These are phyloP conservation scores for Cosmia pyralina DNA, from an alignment of 2,888 invertebrate species.

Conservation along the genomic window DNA sequence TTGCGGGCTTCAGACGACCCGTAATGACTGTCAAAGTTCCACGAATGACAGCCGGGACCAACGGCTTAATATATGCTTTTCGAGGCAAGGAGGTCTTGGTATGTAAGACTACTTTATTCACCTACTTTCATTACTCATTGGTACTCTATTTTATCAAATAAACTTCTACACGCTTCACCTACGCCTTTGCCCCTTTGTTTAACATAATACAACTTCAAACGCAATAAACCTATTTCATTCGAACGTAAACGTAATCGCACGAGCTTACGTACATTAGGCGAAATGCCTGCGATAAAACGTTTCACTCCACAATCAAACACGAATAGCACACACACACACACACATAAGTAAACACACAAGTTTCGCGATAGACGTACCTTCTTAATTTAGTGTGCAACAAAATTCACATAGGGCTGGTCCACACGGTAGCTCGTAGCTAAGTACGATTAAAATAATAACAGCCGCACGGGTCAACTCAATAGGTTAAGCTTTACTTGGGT, in stretches of 20 bases:
- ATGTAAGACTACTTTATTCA: too few species aligned
- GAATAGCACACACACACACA: constrained; percentile 14
- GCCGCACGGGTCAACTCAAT: too few species aligned
- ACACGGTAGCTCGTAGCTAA: neutral
- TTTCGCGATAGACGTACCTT: constrained; percentile 38
- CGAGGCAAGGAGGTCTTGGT: too few species aligned
- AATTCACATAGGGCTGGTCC: constrained; percentile 26
- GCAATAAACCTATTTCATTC: constrained; percentile 23
- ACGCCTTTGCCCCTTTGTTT: neutral
- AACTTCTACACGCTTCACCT: neutral
- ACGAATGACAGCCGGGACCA: too few species aligned
- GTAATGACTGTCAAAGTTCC: too few species aligned
- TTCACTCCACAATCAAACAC: constrained; percentile 40
- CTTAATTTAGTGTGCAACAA: constrained; percentile 53
- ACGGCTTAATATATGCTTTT: too few species aligned
- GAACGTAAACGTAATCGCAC: constrained; percentile 29
- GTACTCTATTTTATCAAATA: neutral
- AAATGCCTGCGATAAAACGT: constrained; percentile 44
- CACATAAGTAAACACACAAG: constrained; percentile 12
- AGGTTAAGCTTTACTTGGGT: too few species aligned
- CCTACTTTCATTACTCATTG: too few species aligned
- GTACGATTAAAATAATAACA: too few species aligned
- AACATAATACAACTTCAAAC: constrained; percentile 21
- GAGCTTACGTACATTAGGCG: constrained; percentile 7
- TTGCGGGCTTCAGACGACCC: too few species aligned